A percentile compares a stretch with the other conserved stretches of the same genome.
These are phyloP conservation scores for Sciaenops ocellatus DNA, from an alignment of 2,797 vertebrate genomes.

Conservation along the genomic window DNA sequence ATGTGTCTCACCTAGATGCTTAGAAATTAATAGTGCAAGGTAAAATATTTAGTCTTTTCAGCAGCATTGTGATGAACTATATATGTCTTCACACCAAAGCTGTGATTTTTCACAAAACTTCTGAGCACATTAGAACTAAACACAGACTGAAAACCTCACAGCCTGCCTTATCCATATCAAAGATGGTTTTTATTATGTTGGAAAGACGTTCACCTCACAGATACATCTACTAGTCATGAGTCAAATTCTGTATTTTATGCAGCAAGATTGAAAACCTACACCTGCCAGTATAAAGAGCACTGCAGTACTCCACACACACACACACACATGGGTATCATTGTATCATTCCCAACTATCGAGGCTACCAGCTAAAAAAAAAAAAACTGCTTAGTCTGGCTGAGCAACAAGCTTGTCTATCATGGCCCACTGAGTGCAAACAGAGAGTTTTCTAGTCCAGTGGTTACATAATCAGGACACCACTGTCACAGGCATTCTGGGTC, in stretches of 20 bases:
- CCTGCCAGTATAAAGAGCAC: not conserved
- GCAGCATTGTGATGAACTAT: not conserved
- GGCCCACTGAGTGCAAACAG: conserved; percentile 62
- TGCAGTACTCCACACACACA: not conserved
- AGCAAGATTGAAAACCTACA: no score
- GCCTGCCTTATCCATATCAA: no score
- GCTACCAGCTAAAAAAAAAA: not conserved
- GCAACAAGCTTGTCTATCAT: conserved; percentile 45
- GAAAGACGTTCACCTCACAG: not conserved
- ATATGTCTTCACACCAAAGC: no score
- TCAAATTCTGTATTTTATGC: not conserved
- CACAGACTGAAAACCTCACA: no score
- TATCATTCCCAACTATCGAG: conserved; percentile 7
- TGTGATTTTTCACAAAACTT: not conserved
- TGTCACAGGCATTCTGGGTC: conserved; percentile 40
- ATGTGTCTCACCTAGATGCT: not conserved
- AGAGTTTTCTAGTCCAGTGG: conserved; percentile 46
- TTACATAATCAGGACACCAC: conserved; percentile 55
- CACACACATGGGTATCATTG: not conserved
- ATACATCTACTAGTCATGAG: not conserved
- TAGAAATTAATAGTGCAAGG: not conserved
- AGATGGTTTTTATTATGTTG: no score
- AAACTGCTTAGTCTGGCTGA: conserved; percentile 33
- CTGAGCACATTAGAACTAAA: no score
- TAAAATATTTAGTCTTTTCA: not conserved